Evolutionary conservation across 2,888 invertebrate species (phyloP), one percentile per base, ranked within the genome.

Genomic region (Leptarthrus brevirostris): DNA sequence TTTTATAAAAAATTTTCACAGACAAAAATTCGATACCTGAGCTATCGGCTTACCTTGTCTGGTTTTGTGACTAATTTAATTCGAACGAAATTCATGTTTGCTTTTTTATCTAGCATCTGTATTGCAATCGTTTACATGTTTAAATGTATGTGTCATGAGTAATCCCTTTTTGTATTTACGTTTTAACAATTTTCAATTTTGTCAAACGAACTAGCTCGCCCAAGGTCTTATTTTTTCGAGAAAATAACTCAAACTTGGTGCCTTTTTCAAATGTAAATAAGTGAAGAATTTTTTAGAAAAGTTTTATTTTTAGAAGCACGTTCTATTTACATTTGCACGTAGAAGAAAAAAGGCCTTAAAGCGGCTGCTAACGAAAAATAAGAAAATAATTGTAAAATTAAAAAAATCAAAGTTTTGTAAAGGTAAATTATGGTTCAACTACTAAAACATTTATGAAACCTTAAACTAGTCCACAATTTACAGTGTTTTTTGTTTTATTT

Each of bases 171-270:
- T 40, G 40, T 40, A 40, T n/a, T 40, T 40, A 12, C 12, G 8
- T 40, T 40, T 40, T 49, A 66, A 69, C 30, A 26, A 66, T 22
- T 24, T 49, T 69, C 14, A 8, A 26, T 69, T 49, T 49, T 18
- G 18, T 24, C 30, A 52, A 69, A 49, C 69, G 44, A 44, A 64
- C 16, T 69, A 69, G 52, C 69, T 69, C 49, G 54, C 44, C 71
- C 71, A 72, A 72, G 71, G 71, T 72, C 71, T 72, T 72, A 72
- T 72, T 72, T 72, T 69, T 72, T 40, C 26, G 53, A 26, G 56
- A 72, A 72, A 72, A 72, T 72, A 72, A 72, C 40, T 40, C 54
- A 54, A 54, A 56, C 56, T 72, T 72, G 71, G 71, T 72, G 71
- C 71, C 71, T 56, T 72, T 40, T 34, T 36, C 12, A 69, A 52